Base-by-base conservation (phyloP, 30 jellyfish, hydroid and myxozoan species). In the Hydractinia symbiolongicarpus region DNA sequence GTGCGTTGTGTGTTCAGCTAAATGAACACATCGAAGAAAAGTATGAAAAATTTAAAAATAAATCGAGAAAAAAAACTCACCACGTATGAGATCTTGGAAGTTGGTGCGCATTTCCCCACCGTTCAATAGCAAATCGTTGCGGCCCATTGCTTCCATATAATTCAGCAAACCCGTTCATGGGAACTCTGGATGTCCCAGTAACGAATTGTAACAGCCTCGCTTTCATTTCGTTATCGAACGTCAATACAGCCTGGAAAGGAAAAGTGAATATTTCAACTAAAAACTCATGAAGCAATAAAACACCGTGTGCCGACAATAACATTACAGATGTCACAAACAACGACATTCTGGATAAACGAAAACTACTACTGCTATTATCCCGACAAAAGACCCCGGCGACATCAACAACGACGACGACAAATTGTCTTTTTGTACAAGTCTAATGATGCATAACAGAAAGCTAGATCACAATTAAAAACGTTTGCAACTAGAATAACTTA, bases 111-210 rank as follows among this genome's bases (percentile, higher is more conserved):
- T 85, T 94, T 9, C 99, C 99, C 96, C 95, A 94, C 85, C 96
- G 81, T 72, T 94, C 97, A 10, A 94, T 88, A 50, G 97, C 82
- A 77, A 94, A 94, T 64, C 73, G 79, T 72, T 94, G 99, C 14
- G 96, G 97, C 4, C 99, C 99, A 82, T 88, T 94, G 69, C 97
- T 88, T 4, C 99, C 99, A 62, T 88, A 88, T 55, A 94, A 61
- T 66, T 94, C 99, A 7, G 96, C 84, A 61, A 94, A 94, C 7
- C 99, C 99, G 91, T 88, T 94, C 96, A 89, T 88, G 8, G 99
- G 99, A 5, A 94, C 99, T 14, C 99, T 94, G 13, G 99, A 88
- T 21, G 99, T 94, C 0, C 99, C 99, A 70, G 99, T 94, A 40
- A 88, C 99, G 75, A 94, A 94, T 80, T 94, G 99, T 21, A 94